phyloP scores from a whole-genome alignment of 2,888 invertebrate species.

The Sinodicranocentrus sp. region DNA sequence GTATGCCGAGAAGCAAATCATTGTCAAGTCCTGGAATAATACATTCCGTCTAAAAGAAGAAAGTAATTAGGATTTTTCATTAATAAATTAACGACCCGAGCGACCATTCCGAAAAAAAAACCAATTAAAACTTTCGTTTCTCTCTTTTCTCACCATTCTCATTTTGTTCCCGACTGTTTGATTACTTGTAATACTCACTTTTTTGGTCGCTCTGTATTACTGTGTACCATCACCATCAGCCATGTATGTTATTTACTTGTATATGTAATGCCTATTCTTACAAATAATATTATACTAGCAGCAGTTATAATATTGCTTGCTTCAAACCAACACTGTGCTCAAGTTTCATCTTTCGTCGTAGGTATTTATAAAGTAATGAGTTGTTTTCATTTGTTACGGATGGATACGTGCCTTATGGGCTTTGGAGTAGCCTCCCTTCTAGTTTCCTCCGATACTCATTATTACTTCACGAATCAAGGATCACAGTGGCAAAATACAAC shows the following conservation, averaged over 20 bases:
- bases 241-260: no score
- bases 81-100: conserved; percentile 69
- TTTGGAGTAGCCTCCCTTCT: conserved; percentile 32
- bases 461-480: no score
- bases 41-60: conserved; percentile 56
- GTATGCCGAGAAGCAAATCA: conserved; percentile 56
- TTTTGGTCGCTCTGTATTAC: background rate
- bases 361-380: no score
- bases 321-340: no score
- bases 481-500: no score
- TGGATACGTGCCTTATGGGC: conserved; percentile 60
- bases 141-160: conserved; percentile 50
- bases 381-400: conserved; percentile 60
- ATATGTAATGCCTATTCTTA: no score
- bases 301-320: no score
- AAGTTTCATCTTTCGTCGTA: no score
- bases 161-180: conserved; percentile 33
- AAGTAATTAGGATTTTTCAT: conserved; percentile 69
- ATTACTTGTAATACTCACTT: background rate
- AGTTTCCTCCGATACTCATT: no score
- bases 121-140: conserved; percentile 65
- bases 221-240: background rate
- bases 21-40: conserved; percentile 62
- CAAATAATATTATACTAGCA: no score
- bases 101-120: conserved; percentile 61